Conservation (phyloP, 2,113 vertebrate genomes). For the Sminthopsis crassicaudata region DNA sequence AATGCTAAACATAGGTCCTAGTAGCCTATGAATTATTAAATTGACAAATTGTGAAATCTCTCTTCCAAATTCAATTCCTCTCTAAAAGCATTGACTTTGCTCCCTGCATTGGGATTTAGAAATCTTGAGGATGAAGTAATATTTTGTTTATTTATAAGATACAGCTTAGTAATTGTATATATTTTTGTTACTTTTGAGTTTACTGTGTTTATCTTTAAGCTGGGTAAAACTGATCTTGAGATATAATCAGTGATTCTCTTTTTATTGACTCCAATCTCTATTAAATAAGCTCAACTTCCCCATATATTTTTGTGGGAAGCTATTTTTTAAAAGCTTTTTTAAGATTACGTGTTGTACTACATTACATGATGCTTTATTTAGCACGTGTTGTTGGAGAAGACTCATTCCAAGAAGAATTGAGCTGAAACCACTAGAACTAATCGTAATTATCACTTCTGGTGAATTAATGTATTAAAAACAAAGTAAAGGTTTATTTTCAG, state of each 20-base stretch:
- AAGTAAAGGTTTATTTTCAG: slow-evolving; percentile 65
- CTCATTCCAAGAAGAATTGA: slow-evolving; percentile 60
- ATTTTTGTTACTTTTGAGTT: slow-evolving; percentile 11
- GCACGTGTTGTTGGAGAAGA: slow-evolving; percentile 58
- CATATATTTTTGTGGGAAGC: background rate
- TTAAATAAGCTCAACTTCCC: slow-evolving; percentile 16
- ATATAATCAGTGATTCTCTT: background rate
- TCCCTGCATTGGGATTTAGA: background rate
- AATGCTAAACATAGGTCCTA: background rate
- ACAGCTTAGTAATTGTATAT: background rate
- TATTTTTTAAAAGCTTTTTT: slow-evolving; percentile 38
- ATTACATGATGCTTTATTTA: slow-evolving; percentile 71
- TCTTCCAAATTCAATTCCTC: background rate
- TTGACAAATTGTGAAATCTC: slow-evolving; percentile 10
- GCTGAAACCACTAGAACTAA: slow-evolving; percentile 71
- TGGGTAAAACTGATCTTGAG: background rate
- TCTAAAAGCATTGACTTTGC: background rate
- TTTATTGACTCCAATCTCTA: slow-evolving; percentile 29
- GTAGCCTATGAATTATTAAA: slow-evolving; percentile 4
- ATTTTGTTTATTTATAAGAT: background rate
- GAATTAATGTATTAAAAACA: slow-evolving; percentile 76
- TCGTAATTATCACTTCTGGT: slow-evolving; percentile 80
- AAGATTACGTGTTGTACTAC: slow-evolving; percentile 32
- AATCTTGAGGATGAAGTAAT: background rate
- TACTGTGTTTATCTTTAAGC: slow-evolving; percentile 32